A percentile compares a stretch with the other conserved stretches of the same genome.
phyloP scores from a whole-genome alignment of 2,113 vertebrate species.

The Mixornis gularis region DNA sequence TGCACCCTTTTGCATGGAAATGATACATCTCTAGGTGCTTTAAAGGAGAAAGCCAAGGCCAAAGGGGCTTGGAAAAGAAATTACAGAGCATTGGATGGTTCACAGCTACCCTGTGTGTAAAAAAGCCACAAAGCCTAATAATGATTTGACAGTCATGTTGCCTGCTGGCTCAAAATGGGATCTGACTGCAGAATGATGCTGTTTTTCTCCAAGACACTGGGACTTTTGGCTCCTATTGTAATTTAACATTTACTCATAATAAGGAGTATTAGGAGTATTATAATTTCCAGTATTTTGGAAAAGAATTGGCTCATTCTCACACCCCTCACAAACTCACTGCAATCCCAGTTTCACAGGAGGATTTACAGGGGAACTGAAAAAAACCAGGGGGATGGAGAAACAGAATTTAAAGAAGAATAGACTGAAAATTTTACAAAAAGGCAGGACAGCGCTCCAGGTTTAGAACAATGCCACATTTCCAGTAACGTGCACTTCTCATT shows the following conservation, averaged over 20 bases:
- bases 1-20: neutral
- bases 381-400: neutral
- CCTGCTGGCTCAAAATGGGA: neutral
- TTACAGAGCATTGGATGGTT: neutral
- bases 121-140: neutral
- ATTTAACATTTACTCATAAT: neutral
- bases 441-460: neutral
- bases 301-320: neutral
- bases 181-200: neutral
- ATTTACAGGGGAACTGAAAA: neutral
- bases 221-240: neutral
- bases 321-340: neutral
- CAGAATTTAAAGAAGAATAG: neutral
- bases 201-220: neutral
- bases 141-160: neutral
- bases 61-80: neutral
- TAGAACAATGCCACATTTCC: neutral
- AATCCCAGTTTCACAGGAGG: neutral
- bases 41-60: neutral
- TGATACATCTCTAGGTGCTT: neutral
- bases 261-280: neutral
- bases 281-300: neutral
- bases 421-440: neutral
- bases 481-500: neutral
- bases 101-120: neutral